Evolutionary conservation across 2,888 invertebrate species (phyloP), one percentile per base, ranked within the genome.

Genomic region (Drosophila mayaguana): DNA sequence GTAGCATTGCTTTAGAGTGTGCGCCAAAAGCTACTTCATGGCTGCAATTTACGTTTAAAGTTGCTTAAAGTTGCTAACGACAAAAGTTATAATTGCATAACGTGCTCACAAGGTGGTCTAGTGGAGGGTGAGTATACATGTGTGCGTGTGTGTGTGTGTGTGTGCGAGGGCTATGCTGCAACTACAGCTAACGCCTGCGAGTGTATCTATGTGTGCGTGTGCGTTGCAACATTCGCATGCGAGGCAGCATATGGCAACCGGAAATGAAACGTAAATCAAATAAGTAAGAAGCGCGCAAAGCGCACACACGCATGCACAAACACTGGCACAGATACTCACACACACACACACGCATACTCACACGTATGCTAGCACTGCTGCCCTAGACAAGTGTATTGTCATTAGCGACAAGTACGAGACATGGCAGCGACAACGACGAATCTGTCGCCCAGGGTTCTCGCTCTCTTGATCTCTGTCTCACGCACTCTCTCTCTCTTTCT

Each of bases 71-170:
- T 85, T 88, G 75, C 91, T 90, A 91, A 90, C 89, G 91, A 90
- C 90, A 90, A 91, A 91, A 91, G 89, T 91, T 91, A 89, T 90
- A 91, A 91, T 91, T 91, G 91, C 91, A 90, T 91, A 86, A 91
- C 90, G 88, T 90, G 88, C 70, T 74, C 76, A 72, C 68, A 55
- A 64, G 69, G 68, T 66, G 73, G 62, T 54, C 54, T 18, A 9
- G 0, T 1, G 16, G 12, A 25, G 14, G 38, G 12, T n/a, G 25
- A 16, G 6, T 38, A 32, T 4, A 9, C n/a, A 20, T n/a, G n/a
- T 40, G n/a, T n/a, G 38, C 7, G 25, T 53, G 6, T 22, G 9
- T 43, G 20, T 28, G 46, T 38, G 53, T 22, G 38, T 25, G n/a
- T 25, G 22, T 32, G 20, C 36, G 48, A 20, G 51, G 34, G 9